Evolutionary conservation across 2,113 vertebrate genomes (phyloP).

Genomic region (Montifringilla adamsi): DNA sequence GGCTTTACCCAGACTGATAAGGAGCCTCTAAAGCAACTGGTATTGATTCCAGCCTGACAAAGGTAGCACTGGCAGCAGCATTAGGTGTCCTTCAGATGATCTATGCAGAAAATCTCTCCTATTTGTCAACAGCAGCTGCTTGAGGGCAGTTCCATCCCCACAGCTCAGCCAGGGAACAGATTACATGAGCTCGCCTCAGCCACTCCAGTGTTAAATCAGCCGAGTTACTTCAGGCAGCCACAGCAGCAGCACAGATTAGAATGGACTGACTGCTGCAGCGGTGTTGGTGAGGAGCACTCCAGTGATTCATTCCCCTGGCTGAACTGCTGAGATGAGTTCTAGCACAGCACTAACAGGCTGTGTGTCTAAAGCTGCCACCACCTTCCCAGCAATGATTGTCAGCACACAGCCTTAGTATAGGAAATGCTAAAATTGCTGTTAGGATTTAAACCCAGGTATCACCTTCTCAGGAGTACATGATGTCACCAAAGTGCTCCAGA

Average conservation of each 20-base stretch:
- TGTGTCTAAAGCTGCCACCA: not conserved
- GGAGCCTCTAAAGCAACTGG: not conserved
- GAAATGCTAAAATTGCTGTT: not conserved
- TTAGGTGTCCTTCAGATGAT: not conserved
- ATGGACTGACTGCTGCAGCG: not conserved
- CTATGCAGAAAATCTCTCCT: not conserved
- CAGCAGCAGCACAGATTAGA: not conserved
- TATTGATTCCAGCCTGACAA: not conserved
- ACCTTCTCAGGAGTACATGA: not conserved
- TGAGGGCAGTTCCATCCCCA: not conserved
- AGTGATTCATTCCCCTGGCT: not conserved
- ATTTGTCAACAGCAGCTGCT: not conserved
- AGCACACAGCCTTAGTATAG: not conserved
- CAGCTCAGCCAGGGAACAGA: not conserved
- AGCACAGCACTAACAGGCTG: not conserved
- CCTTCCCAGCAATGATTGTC: not conserved
- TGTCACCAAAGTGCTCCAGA: not conserved
- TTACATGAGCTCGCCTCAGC: not conserved
- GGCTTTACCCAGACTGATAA: constrained; percentile 3
- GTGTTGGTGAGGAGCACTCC: not conserved
- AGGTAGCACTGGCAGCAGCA: not conserved
- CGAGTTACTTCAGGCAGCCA: not conserved
- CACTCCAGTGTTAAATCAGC: not conserved
- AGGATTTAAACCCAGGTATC: not conserved
- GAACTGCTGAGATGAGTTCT: fast-evolving